A percentile compares a stretch with the other conserved stretches of the same genome.
phyloP scores from a whole-genome alignment of 2,888 invertebrate genomes.

The Cataglyphis livida region DNA sequence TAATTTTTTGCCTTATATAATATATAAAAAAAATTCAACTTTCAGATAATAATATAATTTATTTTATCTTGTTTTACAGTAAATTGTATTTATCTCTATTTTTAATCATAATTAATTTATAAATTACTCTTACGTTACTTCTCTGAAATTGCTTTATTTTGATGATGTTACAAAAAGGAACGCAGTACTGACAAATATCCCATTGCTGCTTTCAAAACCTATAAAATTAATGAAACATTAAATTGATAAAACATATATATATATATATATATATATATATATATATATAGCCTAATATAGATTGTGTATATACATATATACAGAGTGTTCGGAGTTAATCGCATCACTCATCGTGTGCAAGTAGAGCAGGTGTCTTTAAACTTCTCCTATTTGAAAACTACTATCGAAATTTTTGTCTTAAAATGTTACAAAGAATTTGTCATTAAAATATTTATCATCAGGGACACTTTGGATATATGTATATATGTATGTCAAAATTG shows the following conservation, averaged over 20 bases:
- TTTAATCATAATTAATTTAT: slow-evolving; percentile 9
- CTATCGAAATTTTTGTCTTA: too few relatives aligned
- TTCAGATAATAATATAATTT: neutral
- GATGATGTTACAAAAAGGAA: slow-evolving; percentile 21
- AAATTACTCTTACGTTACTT: neutral
- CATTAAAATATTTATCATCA: too few relatives aligned
- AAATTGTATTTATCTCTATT: slow-evolving; percentile 20
- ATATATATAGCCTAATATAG: too few relatives aligned
- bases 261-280: too few relatives aligned
- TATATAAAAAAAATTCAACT: neutral
- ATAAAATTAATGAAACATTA: neutral
- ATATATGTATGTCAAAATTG: neutral
- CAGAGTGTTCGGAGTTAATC: too few relatives aligned
- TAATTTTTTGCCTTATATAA: neutral
- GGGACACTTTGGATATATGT: neutral
- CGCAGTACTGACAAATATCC: slow-evolving; percentile 40
- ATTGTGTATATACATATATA: too few relatives aligned
- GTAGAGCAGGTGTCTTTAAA: too few relatives aligned
- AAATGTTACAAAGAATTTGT: too few relatives aligned
- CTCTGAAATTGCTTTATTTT: neutral
- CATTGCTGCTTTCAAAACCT: slow-evolving; percentile 39
- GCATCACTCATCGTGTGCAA: too few relatives aligned
- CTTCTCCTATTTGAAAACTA: too few relatives aligned
- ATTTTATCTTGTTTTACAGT: neutral
- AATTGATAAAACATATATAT: neutral